phyloP scores from a whole-genome alignment of 2,888 invertebrate species.

The Gonocerus acuteangulatus region DNA sequence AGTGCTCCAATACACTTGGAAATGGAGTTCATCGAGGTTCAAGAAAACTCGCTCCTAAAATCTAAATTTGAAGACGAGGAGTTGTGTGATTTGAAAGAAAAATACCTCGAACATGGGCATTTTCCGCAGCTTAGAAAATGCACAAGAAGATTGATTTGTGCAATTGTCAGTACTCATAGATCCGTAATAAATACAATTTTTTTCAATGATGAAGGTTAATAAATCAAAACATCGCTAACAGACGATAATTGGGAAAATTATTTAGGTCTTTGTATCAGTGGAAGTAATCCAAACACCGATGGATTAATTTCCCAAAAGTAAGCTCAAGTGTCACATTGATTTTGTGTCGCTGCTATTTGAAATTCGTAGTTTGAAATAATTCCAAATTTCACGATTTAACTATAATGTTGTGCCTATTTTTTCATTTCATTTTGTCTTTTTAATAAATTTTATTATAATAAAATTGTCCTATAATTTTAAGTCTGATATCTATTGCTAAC shows the following conservation, averaged over 20 bases:
- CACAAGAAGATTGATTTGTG: constrained; percentile 22
- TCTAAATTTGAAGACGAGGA: constrained; percentile 23
- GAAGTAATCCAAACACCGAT: constrained; percentile 12
- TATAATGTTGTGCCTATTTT: too few relatives aligned
- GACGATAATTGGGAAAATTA: constrained; percentile 9
- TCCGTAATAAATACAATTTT: constrained; percentile 4
- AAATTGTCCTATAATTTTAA: too few relatives aligned
- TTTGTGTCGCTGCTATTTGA: not conserved
- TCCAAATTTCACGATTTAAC: too few relatives aligned
- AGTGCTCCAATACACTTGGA: constrained; percentile 25
- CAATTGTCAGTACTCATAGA: constrained; percentile 11
- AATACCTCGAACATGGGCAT: constrained; percentile 22
- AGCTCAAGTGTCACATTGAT: constrained; percentile 22
- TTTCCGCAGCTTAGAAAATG: constrained; percentile 23
- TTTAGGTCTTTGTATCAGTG: constrained; percentile 15
- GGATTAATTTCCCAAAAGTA: constrained; percentile 4
- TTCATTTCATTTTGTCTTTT: too few relatives aligned
- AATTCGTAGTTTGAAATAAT: constrained; percentile 1
- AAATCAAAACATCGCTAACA: not conserved
- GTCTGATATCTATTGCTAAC: too few relatives aligned
- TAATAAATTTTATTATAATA: too few relatives aligned
- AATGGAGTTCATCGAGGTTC: constrained; percentile 15
- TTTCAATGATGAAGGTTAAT: too few relatives aligned
- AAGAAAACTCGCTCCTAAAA: constrained; percentile 13
- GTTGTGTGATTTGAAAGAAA: constrained; percentile 20